Conservation (phyloP, 1,140 invertebrate genomes). For the Temnothorax curvispinosus region DNA sequence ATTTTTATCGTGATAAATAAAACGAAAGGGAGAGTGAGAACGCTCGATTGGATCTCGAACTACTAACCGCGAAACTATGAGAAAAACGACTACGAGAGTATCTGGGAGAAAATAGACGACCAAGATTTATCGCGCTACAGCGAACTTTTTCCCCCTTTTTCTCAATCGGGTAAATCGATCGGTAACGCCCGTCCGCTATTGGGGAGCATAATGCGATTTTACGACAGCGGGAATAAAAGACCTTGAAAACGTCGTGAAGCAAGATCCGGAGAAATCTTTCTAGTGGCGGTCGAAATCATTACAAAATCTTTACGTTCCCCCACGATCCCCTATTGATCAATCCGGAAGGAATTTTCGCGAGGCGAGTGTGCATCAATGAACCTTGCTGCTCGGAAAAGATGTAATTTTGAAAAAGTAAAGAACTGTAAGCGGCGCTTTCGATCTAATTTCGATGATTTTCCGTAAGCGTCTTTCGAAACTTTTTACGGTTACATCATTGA, state of each 20-base stretch:
- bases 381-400: background rate
- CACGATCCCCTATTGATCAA: background rate
- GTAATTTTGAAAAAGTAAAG: background rate
- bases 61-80: constrained; percentile 34
- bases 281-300: constrained; percentile 2
- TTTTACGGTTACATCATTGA: background rate
- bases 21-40: constrained; percentile 29
- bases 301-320: background rate
- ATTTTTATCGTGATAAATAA: constrained; percentile 46
- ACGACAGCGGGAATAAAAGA: constrained; percentile 49
- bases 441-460: background rate
- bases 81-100: constrained; percentile 45
- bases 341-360: background rate
- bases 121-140: constrained; percentile 57
- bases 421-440: background rate
- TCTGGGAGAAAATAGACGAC: constrained; percentile 41
- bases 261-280: constrained; percentile 26
- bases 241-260: constrained; percentile 35
- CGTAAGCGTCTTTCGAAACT: constrained; percentile 1
- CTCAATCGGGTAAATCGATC: constrained; percentile 42
- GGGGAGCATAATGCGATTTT: constrained; percentile 57
- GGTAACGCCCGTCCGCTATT: constrained; percentile 37
- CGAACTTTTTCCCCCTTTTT: constrained; percentile 35
- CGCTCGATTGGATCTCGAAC: constrained; percentile 38
- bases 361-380: background rate